Percentiles rank a stretch among this genome's conserved stretches.
These are phyloP conservation scores for Rhinogobius similis DNA, from an alignment of 2,113 vertebrate genomes.

Conservation along the genomic window DNA sequence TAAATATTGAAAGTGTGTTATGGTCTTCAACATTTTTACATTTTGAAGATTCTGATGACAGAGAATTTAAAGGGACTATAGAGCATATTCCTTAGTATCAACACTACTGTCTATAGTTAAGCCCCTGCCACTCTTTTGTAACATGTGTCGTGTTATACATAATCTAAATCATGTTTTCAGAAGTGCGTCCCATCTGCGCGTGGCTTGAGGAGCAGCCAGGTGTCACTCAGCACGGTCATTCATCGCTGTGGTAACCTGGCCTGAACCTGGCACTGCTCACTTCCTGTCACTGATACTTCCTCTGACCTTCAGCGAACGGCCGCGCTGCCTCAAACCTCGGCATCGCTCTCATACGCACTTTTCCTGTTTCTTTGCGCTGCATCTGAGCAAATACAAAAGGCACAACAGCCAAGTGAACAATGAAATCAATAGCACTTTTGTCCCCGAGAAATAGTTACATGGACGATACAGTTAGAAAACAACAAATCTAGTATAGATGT, in stretches of 20 bases:
- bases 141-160: too few species aligned
- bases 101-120: too few species aligned
- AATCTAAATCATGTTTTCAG: conserved; percentile 15
- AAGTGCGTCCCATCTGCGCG: not conserved
- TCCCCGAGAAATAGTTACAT: not conserved
- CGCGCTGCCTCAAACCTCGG: conserved; percentile 47
- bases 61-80: too few species aligned
- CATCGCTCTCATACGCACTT: conserved; percentile 29
- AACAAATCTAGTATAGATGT: not conserved
- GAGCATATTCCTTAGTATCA: too few species aligned
- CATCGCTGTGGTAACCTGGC: conserved; percentile 78
- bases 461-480: not conserved
- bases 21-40: too few species aligned
- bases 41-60: too few species aligned
- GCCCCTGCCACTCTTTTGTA: too few species aligned
- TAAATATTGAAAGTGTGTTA: too few species aligned
- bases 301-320: conserved; percentile 81
- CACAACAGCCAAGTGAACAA: not conserved
- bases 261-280: conserved; percentile 75
- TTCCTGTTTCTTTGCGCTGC: conserved; percentile 8
- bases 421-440: conserved; percentile 10
- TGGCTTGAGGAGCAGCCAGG: conserved; percentile 73
- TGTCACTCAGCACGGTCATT: conserved; percentile 80
- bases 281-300: conserved; percentile 92
- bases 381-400: conserved; percentile 30